Evolutionary conservation across 2,113 vertebrate genomes (phyloP), one percentile per base, ranked within the genome.

Genomic region (Sciurus niger): DNA sequence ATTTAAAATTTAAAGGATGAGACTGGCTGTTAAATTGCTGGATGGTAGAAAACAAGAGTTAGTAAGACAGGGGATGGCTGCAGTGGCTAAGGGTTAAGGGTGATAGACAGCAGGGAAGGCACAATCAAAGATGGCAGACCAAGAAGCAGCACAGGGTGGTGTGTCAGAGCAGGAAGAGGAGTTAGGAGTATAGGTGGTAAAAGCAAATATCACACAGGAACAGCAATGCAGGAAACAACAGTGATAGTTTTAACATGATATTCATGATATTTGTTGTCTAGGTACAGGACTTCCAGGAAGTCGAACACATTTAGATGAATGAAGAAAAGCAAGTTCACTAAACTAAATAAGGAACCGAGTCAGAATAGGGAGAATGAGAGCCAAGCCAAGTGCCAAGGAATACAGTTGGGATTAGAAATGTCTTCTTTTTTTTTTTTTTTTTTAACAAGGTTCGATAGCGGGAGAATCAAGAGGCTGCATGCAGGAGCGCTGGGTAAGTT

Each of bases 161-260:
- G 3, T 43, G 25, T 30, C 0, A 12, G 12, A 22, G 1, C 10
- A 24, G 43, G 14, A 18, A 22, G 8, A 58, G 20, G 55, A 58
- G 8, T 63, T 22, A 63, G 25, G 3, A 40, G 0, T 43, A 2
- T 1, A 20, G 16, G 0, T 4, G n/a, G n/a, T 11, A 8, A 63
- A 72, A 55, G 34, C 5, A n/a, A 84, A 87, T 14, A 24, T 9
- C 4, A 16, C 17, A 76, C 30, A 11, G 8, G 32, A 72, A 67
- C 4, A 32, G 14, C 14, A 58, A 9, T 16, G 32, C 32, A 60
- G 53, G 37, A 55, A 53, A 46, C 40, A 37, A 46, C 51, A 73
- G 11, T 53, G 30, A 37, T 17, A 51, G 16, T 34, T 88, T 20
- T 20, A 60, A 2, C 3, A 14, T 6, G 17, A 55, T 13, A 37